Evolutionary conservation across 2,888 invertebrate species (phyloP), one percentile per base, ranked within the genome.

Genomic region (Nymphalis polychloros): DNA sequence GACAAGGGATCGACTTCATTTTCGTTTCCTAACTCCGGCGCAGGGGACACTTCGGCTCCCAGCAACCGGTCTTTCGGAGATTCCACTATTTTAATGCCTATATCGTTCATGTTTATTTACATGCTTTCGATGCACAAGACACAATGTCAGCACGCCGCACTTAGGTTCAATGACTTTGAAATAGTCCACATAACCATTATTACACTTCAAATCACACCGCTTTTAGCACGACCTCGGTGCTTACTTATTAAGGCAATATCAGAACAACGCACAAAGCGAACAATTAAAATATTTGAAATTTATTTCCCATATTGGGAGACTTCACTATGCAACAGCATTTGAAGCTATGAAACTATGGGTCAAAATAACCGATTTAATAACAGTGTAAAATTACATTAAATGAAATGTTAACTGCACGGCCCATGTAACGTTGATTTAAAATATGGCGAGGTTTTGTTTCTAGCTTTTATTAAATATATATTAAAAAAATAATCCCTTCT

Each of bases 71-170:
- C 86, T 83, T 90, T 90, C 74, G 84, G 86, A 81, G 89, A 85
- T 84, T 90, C 91, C 81, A 85, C 87, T 86, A 85, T 84, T 86
- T 91, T 91, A 79, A 89, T 84, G 80, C 84, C 89, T 87, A 87
- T 87, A 90, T 91, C 91, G 86, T 92, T 92, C 92, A 92, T 92
- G 90, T 90, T 92, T 92, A 92, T 91, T 91, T 90, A 92, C 92
- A 92, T 92, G 90, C 87, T 92, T 92, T 83, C 85, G 85, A 87
- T 79, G 83, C 84, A 82, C 84, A 83, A 77, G 82, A 84, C 88
- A 88, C 88, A 86, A 85, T 81, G 84, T 88, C 87, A 88, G 85
- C 86, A 90, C 83, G 87, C 89, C 85, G 89, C 84, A 82, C 77
- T 75, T 76, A 85, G 81, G 87, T 88, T 88, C 87, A 87, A 80